Evolutionary conservation across 64 coral and sea anemone genomes (phyloP).

Genomic region (Stichodactyla mertensii): DNA sequence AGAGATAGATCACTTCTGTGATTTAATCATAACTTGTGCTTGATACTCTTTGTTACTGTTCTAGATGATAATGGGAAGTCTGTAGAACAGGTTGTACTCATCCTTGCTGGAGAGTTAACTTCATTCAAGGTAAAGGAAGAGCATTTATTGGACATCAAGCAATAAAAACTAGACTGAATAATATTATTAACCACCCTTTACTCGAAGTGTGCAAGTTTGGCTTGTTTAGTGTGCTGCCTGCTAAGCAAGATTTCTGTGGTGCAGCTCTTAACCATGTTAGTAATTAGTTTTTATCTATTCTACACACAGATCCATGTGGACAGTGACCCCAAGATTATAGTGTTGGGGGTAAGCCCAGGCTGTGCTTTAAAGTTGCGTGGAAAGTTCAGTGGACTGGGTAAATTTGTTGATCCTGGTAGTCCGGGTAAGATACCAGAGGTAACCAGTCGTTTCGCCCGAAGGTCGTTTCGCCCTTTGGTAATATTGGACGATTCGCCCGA

Average conservation of each 20-base stretch:
- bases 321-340: slow-evolving; percentile 35
- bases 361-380: slow-evolving; percentile 31
- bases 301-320: slow-evolving; percentile 29
- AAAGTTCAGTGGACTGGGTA: slow-evolving; percentile 20
- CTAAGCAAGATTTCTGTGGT: too few relatives aligned
- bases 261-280: neutral
- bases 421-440: slow-evolving; percentile 16
- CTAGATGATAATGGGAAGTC: neutral
- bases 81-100: neutral
- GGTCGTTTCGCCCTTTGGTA: too few relatives aligned
- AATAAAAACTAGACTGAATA: too few relatives aligned
- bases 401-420: slow-evolving; percentile 60
- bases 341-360: slow-evolving; percentile 29
- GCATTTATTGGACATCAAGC: too few relatives aligned
- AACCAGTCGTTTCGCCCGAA: too few relatives aligned
- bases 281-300: neutral
- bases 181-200: too few relatives aligned
- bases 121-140: neutral
- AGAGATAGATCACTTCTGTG: too few relatives aligned
- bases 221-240: too few relatives aligned
- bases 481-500: too few relatives aligned
- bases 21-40: too few relatives aligned
- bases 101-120: neutral
- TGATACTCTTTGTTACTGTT: too few relatives aligned
- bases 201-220: too few relatives aligned